Evolutionary conservation across 2,888 invertebrate species (phyloP), one percentile per base, ranked within the genome.

Genomic region (Sycophila texana): DNA sequence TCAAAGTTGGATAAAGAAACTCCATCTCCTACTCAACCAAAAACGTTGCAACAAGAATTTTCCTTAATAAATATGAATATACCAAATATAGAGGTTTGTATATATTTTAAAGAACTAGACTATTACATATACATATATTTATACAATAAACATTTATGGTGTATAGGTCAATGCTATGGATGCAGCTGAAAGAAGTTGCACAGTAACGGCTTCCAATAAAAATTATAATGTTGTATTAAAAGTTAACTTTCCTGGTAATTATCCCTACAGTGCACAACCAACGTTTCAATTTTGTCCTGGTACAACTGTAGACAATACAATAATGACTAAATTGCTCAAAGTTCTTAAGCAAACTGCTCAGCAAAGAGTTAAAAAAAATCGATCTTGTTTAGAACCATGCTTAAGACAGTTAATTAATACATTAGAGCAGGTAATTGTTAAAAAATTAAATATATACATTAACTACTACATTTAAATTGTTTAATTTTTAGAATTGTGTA

Each of bases 311-410:
- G 95, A 95, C 85, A 95, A 94, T 81, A 90, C 93, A 60, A 93
- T 94, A 0, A 95, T 95, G 83, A 92, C 93, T 12, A 95, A 95
- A 88, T 91, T 98, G 72, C 91, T 96, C 68, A 97, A 96, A 91
- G 95, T 95, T 18, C 92, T 98, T 53, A 95, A 95, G 85, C 95
- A 94, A 88, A 94, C 96, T 72, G 96, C 97, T 0, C 93, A 95
- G 86, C 95, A 95, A 84, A 94, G 96, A 86, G 96, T 97, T 1
- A 94, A 94, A 83, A 96, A 96, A 88, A 96, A 96, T 72, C 94
- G 96, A 71, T 95, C 96, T 55, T 98, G 98, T 89, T 91, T 98
- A 73, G 95, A 98, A 88, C 96, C 97, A 66, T 98, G 98, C 90
- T 91, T 98, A 60, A 91, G 95, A 55, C 94, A 95, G 68, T 91